Evolutionary conservation across 2,888 invertebrate species (phyloP), one percentile per base, ranked within the genome.

Genomic region (Drosophila mulleri): DNA sequence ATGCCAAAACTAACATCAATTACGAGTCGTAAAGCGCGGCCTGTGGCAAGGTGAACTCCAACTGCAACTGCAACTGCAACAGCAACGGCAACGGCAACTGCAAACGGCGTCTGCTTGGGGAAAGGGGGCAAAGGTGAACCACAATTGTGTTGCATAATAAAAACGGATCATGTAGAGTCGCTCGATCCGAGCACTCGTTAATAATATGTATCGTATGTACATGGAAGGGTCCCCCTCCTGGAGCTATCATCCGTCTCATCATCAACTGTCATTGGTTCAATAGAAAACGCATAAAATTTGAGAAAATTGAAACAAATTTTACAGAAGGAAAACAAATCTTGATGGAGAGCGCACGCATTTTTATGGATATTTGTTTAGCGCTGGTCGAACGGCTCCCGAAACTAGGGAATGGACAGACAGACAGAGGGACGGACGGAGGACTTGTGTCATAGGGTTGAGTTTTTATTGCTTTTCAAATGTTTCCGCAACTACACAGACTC

Each of bases 1-100:
- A 89, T 88, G 89, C 78, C 78, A 90, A 91, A 90, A 90, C 90
- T 77, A 90, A 90, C 90, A 90, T 90, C 90, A 90, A 90, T 89
- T 91, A 90, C 89, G 80, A 80, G 80, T 89, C 91, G 80, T 89
- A 91, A 89, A 87, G 74, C 69, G 58, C 26, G 59, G 56, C 54
- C 23, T 57, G 63, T 54, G 63, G 67, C 73, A 69, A 83, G 88
- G 69, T 68, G 70, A 54, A 59, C 67, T 58, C 44, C 60, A 56
- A 56, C 18, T 35, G 60, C 71, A 50, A 64, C 63, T 68, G 59
- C 50, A 54, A 41, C 32, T 41, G 41, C 57, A 47, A 14, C 53
- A 37, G 53, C 53, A 53, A 29, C n/a, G n/a, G 59, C 50, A 54
- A 41, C 32, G 35, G 41, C 57, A 47, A 14, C 53, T 53, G 53